These are phyloP conservation scores for Drusus annulatus DNA, from an alignment of 1,140 invertebrate species.

Conservation along the genomic window DNA sequence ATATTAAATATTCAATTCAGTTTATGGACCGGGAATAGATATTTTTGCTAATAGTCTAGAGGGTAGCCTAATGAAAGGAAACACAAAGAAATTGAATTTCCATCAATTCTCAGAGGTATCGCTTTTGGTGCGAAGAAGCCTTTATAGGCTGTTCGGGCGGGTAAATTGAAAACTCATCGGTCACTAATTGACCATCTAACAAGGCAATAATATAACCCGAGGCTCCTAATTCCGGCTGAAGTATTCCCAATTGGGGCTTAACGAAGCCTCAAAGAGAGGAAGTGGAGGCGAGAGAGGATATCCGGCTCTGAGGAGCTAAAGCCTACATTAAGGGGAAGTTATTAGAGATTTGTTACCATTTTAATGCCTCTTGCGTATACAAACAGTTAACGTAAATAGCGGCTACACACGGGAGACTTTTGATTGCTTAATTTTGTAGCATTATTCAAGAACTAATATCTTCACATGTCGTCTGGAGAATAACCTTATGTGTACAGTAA, in stretches of 20 bases:
- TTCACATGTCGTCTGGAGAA: too few species aligned
- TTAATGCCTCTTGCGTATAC: conserved; percentile 3
- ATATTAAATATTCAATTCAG: neutral
- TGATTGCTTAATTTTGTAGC: conserved; percentile 7
- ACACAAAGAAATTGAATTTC: conserved; percentile 21
- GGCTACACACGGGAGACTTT: conserved; percentile 17
- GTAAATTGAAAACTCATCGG: conserved; percentile 39
- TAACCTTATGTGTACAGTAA: too few species aligned
- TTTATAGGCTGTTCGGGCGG: conserved; percentile 6
- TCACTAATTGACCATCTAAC: conserved; percentile 37
- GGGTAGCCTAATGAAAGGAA: conserved; percentile 10
- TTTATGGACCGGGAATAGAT: too few species aligned
- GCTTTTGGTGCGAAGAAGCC: neutral
- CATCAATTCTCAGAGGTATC: neutral
- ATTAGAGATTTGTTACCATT: conserved; percentile 9
- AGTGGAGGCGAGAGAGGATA: conserved; percentile 21
- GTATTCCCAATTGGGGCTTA: conserved; percentile 32
- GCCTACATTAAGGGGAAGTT: neutral
- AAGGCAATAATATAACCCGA: conserved; percentile 25
- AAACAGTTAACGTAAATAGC: neutral
- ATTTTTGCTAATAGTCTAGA: neutral
- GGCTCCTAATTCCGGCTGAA: conserved; percentile 29
- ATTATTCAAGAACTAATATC: neutral
- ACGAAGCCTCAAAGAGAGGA: conserved; percentile 21
- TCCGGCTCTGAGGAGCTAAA: conserved; percentile 9